Evolutionary conservation across 2,888 invertebrate species (phyloP), one percentile per base, ranked within the genome.

Genomic region (Drosophila niveifrons): DNA sequence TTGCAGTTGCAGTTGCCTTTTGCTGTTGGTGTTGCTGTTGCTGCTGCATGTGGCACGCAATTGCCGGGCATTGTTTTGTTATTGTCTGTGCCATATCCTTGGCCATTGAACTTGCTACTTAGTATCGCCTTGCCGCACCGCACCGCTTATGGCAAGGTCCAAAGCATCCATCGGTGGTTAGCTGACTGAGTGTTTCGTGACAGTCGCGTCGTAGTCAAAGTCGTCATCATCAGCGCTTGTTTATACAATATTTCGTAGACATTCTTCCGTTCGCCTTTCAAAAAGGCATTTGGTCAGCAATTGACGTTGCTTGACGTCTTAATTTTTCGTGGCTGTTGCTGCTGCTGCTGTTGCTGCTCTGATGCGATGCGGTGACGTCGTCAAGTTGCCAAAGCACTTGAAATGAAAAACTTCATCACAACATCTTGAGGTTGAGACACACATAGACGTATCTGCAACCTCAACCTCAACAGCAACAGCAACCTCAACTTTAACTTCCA

Each of bases 291-390:
- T 68, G 82, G 78, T 72, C 78, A 76, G 72, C 83, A 85, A 82
- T 82, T 88, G 86, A 84, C 78, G 78, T 79, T 70, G 80, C 71
- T 81, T 85, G 84, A 85, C 82, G 84, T 89, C 88, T 89, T 89
- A 79, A 87, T 84, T 85, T 74, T 77, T 36, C 6, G 66, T 75
- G 66, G 51, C 79, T 72, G 80, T 53, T 46, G 47, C 59, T 29
- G 52, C 52, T 13, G 50, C 13, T 44, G 65, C 36, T 36, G 55
- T 4, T 13, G 50, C 13, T 44, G 65, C 36, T 36, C 50, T 4
- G 39, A 41, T 13, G 13, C 39, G 15, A 41, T 18, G 47, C 78
- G 44, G 67, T 53, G 68, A 44, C 65, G 74, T 61, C 69, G 66
- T 79, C 74, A 76, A 82, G 83, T 88, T 74, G 83, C 80, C 80